These are phyloP conservation scores for Scolopax rusticola DNA, from an alignment of 2,797 vertebrate species.

Conservation along the genomic window DNA sequence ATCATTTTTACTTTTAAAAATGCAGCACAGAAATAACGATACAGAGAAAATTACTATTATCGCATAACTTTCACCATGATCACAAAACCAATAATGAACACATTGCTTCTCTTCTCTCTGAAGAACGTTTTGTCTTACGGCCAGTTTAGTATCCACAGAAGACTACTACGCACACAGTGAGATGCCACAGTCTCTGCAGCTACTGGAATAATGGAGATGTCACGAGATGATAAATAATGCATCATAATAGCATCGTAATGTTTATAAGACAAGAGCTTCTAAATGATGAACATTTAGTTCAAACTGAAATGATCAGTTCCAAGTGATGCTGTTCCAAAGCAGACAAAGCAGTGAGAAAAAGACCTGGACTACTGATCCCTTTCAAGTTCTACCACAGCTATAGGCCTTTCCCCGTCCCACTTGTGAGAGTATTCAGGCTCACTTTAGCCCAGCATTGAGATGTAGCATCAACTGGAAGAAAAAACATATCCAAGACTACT, in stretches of 20 bases:
- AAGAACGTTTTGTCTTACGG: not conserved
- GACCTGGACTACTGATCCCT: not conserved
- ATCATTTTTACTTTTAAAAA: not conserved
- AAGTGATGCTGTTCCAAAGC: not conserved
- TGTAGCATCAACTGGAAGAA: not conserved
- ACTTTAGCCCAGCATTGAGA: not conserved
- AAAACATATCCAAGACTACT: not conserved
- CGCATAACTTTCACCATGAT: not conserved
- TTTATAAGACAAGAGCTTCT: not conserved
- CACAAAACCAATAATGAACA: not conserved
- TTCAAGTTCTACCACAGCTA: not conserved
- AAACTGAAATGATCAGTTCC: not conserved
- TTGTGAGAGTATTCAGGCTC: not conserved
- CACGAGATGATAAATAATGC: slow-evolving; percentile 12
- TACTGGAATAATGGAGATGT: not conserved
- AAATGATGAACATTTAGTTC: not conserved
- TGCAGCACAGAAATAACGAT: not conserved
- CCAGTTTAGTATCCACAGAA: slow-evolving; percentile 2
- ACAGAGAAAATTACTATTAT: not conserved
- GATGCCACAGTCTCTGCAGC: not conserved
- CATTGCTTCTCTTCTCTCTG: not conserved
- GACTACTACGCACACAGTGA: not conserved
- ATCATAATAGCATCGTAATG: not conserved
- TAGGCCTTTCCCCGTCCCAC: accelerated
- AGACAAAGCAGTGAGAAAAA: not conserved